Conservation (phyloP, 2,888 invertebrate genomes). For the Eretmocerus hayati region DNA sequence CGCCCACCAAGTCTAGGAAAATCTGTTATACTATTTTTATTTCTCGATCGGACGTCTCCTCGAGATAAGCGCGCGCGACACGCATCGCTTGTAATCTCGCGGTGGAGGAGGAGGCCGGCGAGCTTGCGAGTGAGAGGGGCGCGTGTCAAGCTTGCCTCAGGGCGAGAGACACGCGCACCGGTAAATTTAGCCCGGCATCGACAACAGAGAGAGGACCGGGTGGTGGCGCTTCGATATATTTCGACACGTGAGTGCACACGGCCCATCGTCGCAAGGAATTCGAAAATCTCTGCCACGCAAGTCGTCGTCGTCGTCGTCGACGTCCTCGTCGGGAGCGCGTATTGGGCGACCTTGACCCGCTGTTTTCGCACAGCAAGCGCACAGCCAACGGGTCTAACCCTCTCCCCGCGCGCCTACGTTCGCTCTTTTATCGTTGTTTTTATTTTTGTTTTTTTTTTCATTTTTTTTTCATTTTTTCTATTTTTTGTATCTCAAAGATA, state of each 20-base stretch:
- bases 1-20: too few relatives aligned
- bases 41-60: too few relatives aligned
- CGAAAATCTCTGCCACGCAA: too few relatives aligned
- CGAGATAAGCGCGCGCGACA: too few relatives aligned
- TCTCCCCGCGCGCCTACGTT: background rate
- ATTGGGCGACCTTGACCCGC: constrained; percentile 16
- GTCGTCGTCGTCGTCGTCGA: background rate
- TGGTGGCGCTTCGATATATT: background rate
- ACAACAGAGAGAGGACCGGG: too few relatives aligned
- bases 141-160: background rate
- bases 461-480: constrained; percentile 20
- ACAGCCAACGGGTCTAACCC: background rate
- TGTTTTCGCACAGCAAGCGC: background rate
- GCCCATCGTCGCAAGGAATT: background rate
- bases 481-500: constrained; percentile 14
- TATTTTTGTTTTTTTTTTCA: constrained; percentile 24
- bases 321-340: background rate
- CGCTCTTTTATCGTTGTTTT: constrained; percentile 16
- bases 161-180: background rate
- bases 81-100: too few relatives aligned
- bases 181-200: constrained; percentile 16
- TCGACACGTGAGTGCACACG: background rate
- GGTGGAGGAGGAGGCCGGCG: background rate
- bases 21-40: too few relatives aligned
- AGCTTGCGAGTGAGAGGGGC: background rate